Conservation (phyloP, 2,113 vertebrate species). For the Salvelinus alpinus region DNA sequence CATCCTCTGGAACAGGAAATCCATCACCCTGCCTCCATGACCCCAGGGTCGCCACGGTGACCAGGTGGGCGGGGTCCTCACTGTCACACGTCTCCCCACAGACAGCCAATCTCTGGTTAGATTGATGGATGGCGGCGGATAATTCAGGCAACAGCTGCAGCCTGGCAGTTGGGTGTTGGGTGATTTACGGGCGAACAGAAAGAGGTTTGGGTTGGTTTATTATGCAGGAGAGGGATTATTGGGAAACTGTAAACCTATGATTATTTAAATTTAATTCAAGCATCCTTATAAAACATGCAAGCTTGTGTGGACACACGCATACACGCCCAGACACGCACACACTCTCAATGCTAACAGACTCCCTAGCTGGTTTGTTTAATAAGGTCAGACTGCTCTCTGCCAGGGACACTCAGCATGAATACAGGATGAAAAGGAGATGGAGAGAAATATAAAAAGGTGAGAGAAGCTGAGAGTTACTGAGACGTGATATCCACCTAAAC, state of each 20-base stretch:
- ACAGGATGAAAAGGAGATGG: conserved; percentile 4
- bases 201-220: not conserved
- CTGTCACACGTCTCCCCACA: conserved; percentile 38
- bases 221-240: not conserved
- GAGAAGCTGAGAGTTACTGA: not conserved
- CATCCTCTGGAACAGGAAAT: conserved; percentile 38
- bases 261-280: not conserved
- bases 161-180: conserved; percentile 41
- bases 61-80: conserved; percentile 47
- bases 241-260: not conserved
- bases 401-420: conserved; percentile 5
- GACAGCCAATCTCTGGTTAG: conserved; percentile 41
- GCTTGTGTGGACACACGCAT: not conserved
- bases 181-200: conserved; percentile 38
- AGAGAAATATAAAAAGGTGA: not conserved
- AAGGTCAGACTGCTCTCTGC: not conserved
- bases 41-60: conserved; percentile 40
- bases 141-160: conserved; percentile 14
- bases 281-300: not conserved
- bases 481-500: not conserved
- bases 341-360: not conserved
- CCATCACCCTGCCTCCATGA: conserved; percentile 49
- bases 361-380: not conserved
- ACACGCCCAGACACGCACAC: not conserved
- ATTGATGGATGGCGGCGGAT: conserved; percentile 48